Evolutionary conservation across 2,888 invertebrate species (phyloP), one percentile per base, ranked within the genome.

Genomic region (Scaptodrosophila latifasciaeformis): DNA sequence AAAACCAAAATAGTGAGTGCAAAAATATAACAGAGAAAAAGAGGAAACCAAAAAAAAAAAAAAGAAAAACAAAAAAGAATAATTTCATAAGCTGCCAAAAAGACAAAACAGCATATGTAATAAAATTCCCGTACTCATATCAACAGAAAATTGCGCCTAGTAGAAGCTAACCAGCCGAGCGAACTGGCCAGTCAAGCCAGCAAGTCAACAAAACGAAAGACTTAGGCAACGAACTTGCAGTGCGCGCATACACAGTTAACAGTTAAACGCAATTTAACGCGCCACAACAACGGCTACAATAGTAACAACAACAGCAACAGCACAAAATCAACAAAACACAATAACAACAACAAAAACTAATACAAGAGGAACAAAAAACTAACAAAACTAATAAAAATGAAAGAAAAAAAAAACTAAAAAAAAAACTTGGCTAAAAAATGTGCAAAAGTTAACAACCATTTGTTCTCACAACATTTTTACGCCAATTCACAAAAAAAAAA

Each of bases 391-490:
- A 34, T 34, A 34, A 34, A 34, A 34, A 34, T n/a, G n/a, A n/a
- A n/a, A 40, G 31, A 1, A 18, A 4, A 24, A 48, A n/a, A n/a
- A n/a, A n/a, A n/a, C n/a, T n/a, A n/a, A 13, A 18, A 62, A 58
- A 40, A 49, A 13, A 54, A 54, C 43, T 50, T 58, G 49, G 46
- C n/a, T 44, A 54, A 72, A 64, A 67, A 68, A 65, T 75, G 72
- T 72, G 78, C 67, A 74, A 78, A 76, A 78, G 66, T 62, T 72
- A 79, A 76, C 79, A 70, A 67, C 70, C 76, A 79, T 79, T 76
- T 76, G 76, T 76, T 76, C 80, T 76, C 79, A 79, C 76, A 76
- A 76, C 70, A 76, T 79, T 76, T 79, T 79, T 76, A 79, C 74
- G 76, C 70, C 80, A 70, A 76, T 77, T 79, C 72, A 70, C 62